Evolutionary conservation across 2,797 vertebrate genomes (phyloP), one percentile per base, ranked within the genome.

Genomic region (Sciaenops ocellatus): DNA sequence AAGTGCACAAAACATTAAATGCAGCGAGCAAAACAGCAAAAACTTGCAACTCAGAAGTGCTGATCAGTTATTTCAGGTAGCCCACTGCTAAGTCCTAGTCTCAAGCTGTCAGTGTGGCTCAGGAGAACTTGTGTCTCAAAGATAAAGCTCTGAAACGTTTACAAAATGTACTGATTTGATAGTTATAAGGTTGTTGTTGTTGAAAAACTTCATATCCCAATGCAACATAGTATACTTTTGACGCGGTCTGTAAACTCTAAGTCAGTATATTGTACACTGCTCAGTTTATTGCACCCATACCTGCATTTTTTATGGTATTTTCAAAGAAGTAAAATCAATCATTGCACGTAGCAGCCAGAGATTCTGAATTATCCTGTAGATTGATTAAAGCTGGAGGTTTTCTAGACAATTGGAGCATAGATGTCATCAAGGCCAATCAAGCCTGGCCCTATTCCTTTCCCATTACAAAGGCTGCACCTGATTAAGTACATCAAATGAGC

Each of bases 361-460:
- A 83, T 86, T 91, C 79, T 69, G 88, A 94, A 90, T 94, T 90
- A 94, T 91, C 89, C 83, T 87, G 89, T 84, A 91, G 88, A 94
- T 92, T 94, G 93, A 95, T 95, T 95, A 93, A 92, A 93, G 92
- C 92, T 89, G 90, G 90, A 94, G 93, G 86, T 93, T 96, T 95
- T 93, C 89, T 90, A 92, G 92, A 94, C 94, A 95, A 94, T 93
- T 93, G 94, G 89, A 92, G 92, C 93, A 93, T 90, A 94, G 92
- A 93, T 94, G 93, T 94, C 94, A 95, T 95, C 93, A 94, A 92
- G 90, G 90, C 93, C 93, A 95, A 95, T 95, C 94, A 95, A 90
- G 90, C 80, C 89, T 89, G 87, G 82, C 85, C 93, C 89, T 85
- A 91, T 95, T 95, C 84, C 87, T 93, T 94, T 94, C 91, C 92